phyloP scores from a whole-genome alignment of 2,888 invertebrate species.

The Minunthozetes semirufus region DNA sequence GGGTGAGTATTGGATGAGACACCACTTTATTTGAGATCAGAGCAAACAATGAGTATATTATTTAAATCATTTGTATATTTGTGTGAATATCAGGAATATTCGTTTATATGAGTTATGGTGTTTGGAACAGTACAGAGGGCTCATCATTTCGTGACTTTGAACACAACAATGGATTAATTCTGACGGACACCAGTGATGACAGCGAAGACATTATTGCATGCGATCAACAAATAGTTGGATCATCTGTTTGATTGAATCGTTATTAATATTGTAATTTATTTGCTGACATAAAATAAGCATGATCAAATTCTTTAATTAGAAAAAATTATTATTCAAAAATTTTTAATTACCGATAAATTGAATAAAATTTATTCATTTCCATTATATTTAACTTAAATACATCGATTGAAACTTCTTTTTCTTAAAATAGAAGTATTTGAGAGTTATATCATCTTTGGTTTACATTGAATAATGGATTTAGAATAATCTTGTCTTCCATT shows the following conservation, averaged over 20 bases:
- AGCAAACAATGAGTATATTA: not conserved
- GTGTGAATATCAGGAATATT: constrained; percentile 38
- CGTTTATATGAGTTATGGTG: constrained; percentile 39
- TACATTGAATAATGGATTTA: too few relatives aligned
- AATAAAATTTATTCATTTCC: too few relatives aligned
- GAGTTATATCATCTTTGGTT: too few relatives aligned
- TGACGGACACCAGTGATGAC: not conserved
- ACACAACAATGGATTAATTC: not conserved
- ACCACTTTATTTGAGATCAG: not conserved
- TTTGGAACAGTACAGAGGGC: constrained; percentile 41
- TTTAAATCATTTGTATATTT: not conserved
- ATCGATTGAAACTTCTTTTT: too few relatives aligned
- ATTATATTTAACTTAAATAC: too few relatives aligned
- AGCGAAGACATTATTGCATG: not conserved
- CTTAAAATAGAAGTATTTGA: too few relatives aligned
- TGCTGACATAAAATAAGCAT: too few relatives aligned
- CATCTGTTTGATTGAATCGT: not conserved
- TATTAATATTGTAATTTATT: too few relatives aligned
- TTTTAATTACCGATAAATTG: too few relatives aligned
- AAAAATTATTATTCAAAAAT: too few relatives aligned
- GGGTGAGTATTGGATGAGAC: constrained; percentile 36
- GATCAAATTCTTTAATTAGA: too few relatives aligned
- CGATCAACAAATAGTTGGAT: not conserved
- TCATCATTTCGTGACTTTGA: not conserved
- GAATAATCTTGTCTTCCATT: too few relatives aligned